phyloP scores from a whole-genome alignment of 2,797 vertebrate species.

The Sardinella longiceps region DNA sequence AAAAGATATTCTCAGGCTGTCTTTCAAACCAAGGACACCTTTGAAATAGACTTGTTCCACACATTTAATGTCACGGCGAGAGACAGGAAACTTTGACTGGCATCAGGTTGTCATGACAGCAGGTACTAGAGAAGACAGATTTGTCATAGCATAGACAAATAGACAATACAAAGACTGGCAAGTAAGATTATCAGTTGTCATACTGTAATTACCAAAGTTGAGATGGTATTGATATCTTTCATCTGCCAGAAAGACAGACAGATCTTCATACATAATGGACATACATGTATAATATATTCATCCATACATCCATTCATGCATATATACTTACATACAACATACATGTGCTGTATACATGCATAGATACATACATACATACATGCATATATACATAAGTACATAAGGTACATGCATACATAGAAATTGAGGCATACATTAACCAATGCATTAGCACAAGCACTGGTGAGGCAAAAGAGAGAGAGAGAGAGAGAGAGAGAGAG shows the following conservation, averaged over 20 bases:
- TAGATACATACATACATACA: too few relatives aligned
- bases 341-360: too few relatives aligned
- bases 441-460: not conserved
- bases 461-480: slow-evolving; percentile 18
- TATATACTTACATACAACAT: too few relatives aligned
- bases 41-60: not conserved
- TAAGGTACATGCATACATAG: too few relatives aligned
- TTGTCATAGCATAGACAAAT: not conserved
- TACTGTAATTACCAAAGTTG: not conserved
- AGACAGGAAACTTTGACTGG: not conserved
- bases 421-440: too few relatives aligned
- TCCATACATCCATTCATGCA: too few relatives aligned
- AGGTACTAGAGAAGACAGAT: not conserved
- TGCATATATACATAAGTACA: too few relatives aligned
- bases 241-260: not conserved
- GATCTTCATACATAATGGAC: too few relatives aligned
- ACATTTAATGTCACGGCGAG: not conserved
- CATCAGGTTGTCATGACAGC: not conserved
- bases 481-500: not conserved
- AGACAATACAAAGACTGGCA: not conserved
- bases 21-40: not conserved
- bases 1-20: not conserved
- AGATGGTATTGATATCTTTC: not conserved
- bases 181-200: not conserved
- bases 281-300: too few relatives aligned